phyloP scores from a whole-genome alignment of 2,888 invertebrate species.

The Drosophila falleni region DNA sequence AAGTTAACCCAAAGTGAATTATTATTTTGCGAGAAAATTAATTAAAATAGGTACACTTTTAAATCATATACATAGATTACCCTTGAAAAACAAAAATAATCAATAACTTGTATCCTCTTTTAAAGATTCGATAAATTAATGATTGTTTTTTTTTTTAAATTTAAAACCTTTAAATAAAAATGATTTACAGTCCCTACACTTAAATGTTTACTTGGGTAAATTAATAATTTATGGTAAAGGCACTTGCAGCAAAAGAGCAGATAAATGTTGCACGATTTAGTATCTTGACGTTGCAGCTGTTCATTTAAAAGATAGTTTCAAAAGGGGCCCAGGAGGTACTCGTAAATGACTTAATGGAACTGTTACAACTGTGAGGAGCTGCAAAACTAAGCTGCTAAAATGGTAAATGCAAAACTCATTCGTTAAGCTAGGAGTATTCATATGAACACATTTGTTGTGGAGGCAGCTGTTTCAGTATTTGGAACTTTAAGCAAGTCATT shows the following conservation, averaged over 20 bases:
- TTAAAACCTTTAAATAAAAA: no score
- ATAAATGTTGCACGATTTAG: slow-evolving; percentile 26
- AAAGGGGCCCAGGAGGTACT: neutral
- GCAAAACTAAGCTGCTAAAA: slow-evolving; percentile 33
- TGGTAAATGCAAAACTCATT: slow-evolving; percentile 46
- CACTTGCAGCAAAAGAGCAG: slow-evolving; percentile 10
- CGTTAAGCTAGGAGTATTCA: slow-evolving; percentile 12
- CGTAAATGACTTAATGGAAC: slow-evolving; percentile 2
- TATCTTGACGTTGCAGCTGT: slow-evolving; percentile 23
- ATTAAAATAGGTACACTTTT: no score
- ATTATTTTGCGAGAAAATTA: no score
- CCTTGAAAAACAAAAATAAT: no score
- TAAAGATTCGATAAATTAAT: no score
- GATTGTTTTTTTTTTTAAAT: no score
- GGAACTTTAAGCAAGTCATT: slow-evolving; percentile 69
- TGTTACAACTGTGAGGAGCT: slow-evolving; percentile 5
- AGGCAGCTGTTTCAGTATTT: slow-evolving; percentile 33
- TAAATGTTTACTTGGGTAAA: slow-evolving; percentile 5
- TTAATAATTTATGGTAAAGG: slow-evolving; percentile 26
- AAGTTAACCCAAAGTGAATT: no score
- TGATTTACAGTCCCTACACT: neutral
- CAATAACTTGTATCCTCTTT: no score
- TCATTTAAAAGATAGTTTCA: slow-evolving; percentile 3
- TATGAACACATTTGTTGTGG: slow-evolving; percentile 18
- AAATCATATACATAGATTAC: no score